Percentiles rank a stretch among this genome's conserved stretches.
phyloP scores from a whole-genome alignment of 2,888 invertebrate genomes.

The Gerris lacustris region DNA sequence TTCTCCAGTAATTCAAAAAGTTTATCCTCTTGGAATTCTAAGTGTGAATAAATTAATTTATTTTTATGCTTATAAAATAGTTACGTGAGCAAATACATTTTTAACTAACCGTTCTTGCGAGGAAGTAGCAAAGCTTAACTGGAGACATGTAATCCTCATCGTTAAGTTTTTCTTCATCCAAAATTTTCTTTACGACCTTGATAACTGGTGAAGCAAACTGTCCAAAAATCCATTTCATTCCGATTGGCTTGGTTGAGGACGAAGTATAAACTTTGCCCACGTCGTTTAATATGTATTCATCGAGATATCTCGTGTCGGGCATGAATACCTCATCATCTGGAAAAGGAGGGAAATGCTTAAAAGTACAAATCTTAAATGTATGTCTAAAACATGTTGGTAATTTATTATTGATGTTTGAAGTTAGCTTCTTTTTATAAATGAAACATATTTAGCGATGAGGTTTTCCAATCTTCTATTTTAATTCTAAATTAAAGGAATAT shows the following conservation, averaged over 20 bases:
- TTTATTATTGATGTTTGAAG: too few relatives aligned
- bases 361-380: too few relatives aligned
- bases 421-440: too few relatives aligned
- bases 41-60: too few relatives aligned
- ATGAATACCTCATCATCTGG: conserved; percentile 65
- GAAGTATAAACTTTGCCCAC: conserved; percentile 48
- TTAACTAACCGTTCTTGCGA: conserved; percentile 52
- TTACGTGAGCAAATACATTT: too few relatives aligned
- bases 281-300: conserved; percentile 68
- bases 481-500: too few relatives aligned
- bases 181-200: conserved; percentile 55
- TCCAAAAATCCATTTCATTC: conserved; percentile 72
- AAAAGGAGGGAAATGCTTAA: conserved; percentile 13
- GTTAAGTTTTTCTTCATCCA: conserved; percentile 52
- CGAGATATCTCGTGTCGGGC: conserved; percentile 53
- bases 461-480: too few relatives aligned
- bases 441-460: too few relatives aligned
- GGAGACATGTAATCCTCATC: conserved; percentile 54
- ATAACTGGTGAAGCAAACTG: conserved; percentile 63
- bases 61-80: too few relatives aligned
- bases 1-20: too few relatives aligned
- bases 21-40: too few relatives aligned
- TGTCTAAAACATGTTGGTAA: too few relatives aligned
- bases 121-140: conserved; percentile 51
- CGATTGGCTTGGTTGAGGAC: conserved; percentile 40